Percentiles rank a stretch among this genome's conserved stretches.
Evolutionary conservation across 1,140 invertebrate genomes (phyloP).

Genomic region (Antheraea mylitta): DNA sequence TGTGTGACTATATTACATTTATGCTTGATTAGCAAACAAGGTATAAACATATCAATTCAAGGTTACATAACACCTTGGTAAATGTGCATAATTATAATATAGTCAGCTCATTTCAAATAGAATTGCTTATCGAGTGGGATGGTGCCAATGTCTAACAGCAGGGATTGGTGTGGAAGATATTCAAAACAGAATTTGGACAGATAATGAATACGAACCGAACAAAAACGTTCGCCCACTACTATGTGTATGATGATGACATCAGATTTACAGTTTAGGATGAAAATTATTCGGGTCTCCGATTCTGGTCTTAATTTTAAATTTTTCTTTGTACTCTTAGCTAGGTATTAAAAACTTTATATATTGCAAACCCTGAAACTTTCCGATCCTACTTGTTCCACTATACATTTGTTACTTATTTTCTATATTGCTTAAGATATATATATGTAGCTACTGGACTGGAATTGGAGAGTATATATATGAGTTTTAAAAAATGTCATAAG

Average conservation of each 20-base stretch:
- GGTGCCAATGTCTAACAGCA: background rate
- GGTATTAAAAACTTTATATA: too few species aligned
- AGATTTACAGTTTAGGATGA: conserved; percentile 5
- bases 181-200: background rate
- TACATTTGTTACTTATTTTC: too few species aligned
- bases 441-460: too few species aligned
- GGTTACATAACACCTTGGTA: background rate
- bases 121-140: background rate
- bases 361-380: too few species aligned
- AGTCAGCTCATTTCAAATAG: background rate
- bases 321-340: background rate
- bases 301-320: background rate
- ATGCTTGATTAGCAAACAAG: too few species aligned
- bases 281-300: background rate
- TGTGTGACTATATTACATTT: too few species aligned
- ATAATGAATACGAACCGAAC: conserved; percentile 8
- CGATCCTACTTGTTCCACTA: too few species aligned
- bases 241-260: conserved; percentile 9
- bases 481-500: too few species aligned
- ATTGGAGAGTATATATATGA: too few species aligned
- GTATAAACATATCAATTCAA: background rate
- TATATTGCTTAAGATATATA: too few species aligned
- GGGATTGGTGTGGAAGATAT: conserved; percentile 1
- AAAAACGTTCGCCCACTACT: conserved; percentile 10
- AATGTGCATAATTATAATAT: background rate